Conservation (phyloP, 2,797 vertebrate genomes). For the Anas georgica region DNA sequence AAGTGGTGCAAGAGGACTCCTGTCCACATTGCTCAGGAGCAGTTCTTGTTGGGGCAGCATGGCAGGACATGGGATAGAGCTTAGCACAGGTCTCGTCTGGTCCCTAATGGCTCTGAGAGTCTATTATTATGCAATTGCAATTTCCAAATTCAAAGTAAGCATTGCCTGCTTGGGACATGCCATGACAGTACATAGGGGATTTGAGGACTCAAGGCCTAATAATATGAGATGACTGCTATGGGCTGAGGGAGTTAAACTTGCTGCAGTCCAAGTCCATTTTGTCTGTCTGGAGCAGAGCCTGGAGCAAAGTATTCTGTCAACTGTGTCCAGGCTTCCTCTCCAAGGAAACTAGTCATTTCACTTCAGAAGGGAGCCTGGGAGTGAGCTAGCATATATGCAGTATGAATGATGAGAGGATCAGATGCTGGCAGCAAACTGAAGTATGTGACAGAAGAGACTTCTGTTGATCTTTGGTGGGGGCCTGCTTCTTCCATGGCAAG, state of each 20-base stretch:
- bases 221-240: not conserved
- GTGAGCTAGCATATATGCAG: not conserved
- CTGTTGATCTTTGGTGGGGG: not conserved
- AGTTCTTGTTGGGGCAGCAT: not conserved
- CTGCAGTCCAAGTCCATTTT: constrained; percentile 34
- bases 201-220: constrained; percentile 27
- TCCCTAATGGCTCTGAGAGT: not conserved
- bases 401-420: constrained; percentile 46
- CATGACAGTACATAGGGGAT: not conserved
- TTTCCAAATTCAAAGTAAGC: not conserved
- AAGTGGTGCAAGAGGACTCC: not conserved
- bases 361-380: constrained; percentile 31
- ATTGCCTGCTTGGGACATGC: not conserved
- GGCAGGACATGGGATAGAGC: not conserved
- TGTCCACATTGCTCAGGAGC: not conserved
- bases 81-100: not conserved
- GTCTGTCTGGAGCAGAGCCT: constrained; percentile 46
- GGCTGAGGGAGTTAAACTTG: constrained; percentile 47
- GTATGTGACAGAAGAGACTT: not conserved
- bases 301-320: constrained; percentile 52
- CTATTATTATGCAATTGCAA: not conserved
- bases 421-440: constrained; percentile 18
- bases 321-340: constrained; percentile 38
- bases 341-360: constrained; percentile 43
- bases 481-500: not conserved